phyloP scores from a whole-genome alignment of 2,797 vertebrate genomes.

The Acestrorhynchus altus region DNA sequence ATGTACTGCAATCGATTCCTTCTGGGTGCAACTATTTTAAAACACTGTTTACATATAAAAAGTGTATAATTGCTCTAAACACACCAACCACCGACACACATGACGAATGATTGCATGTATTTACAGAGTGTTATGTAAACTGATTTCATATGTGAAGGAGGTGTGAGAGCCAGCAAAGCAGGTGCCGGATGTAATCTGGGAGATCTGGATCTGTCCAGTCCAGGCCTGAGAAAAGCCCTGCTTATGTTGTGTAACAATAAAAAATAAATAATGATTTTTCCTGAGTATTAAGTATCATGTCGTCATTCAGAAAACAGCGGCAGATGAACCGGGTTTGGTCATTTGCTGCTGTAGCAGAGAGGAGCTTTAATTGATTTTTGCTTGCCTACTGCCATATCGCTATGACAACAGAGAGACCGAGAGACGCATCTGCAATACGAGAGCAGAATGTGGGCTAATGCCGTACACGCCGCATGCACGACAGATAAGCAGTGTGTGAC shows the following conservation, averaged over 20 bases:
- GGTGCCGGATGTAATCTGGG: neutral
- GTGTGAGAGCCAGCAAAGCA: no score
- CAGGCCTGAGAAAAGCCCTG: neutral
- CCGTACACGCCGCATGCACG: neutral
- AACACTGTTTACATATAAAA: no score
- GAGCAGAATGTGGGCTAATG: neutral
- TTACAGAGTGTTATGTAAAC: neutral
- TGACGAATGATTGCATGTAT: no score
- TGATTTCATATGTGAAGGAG: no score
- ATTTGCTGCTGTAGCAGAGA: no score
- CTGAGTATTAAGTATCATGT: no score
- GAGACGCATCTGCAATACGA: constrained; percentile 4
- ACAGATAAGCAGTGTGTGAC: constrained; percentile 25
- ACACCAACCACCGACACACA: no score
- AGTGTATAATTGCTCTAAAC: no score
- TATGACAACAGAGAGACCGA: constrained; percentile 18
- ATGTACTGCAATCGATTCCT: no score
- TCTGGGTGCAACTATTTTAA: no score
- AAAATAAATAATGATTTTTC: neutral
- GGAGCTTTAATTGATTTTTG: neutral
- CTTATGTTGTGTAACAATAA: neutral
- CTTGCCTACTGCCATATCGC: neutral
- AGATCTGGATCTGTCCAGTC: no score
- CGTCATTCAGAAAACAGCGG: neutral
- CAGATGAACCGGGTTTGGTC: neutral